A percentile compares a stretch with the other conserved stretches of the same genome.
These are phyloP conservation scores for Ficedula albicollis DNA, from an alignment of 2,797 vertebrate species.

Conservation along the genomic window DNA sequence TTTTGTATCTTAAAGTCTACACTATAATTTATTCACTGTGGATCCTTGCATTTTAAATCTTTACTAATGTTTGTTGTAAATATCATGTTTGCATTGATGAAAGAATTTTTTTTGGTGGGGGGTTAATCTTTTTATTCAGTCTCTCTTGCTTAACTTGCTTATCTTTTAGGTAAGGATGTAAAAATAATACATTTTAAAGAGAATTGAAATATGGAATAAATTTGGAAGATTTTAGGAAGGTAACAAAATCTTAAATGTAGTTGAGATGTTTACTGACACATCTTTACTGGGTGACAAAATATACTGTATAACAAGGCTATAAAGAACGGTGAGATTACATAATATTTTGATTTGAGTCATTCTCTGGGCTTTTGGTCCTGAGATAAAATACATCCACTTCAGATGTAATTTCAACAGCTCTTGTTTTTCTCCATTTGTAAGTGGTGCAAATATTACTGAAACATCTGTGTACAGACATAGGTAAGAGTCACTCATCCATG, in stretches of 20 bases:
- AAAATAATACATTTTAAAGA: not conserved
- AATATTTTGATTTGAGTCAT: not conserved
- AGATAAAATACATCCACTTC: not conserved
- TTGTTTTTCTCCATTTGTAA: not conserved
- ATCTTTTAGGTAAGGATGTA: not conserved
- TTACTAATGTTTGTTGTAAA: not conserved
- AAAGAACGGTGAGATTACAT: not conserved
- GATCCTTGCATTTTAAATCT: not conserved
- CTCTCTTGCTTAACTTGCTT: not conserved
- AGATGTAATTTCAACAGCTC: not conserved
- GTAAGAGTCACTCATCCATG: not conserved
- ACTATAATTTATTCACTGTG: not conserved
- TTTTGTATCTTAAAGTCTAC: not conserved
- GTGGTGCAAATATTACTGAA: not conserved
- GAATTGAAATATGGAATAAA: not conserved
- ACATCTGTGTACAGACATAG: not conserved
- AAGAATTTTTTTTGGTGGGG: fast-evolving
- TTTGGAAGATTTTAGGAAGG: not conserved
- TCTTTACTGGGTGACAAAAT: not conserved
- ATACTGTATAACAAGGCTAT: not conserved
- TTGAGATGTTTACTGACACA: not conserved
- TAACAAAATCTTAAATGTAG: not conserved
- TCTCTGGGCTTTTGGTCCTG: not conserved
- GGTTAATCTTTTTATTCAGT: not conserved
- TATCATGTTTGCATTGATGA: not conserved